A percentile compares a stretch with the other conserved stretches of the same genome.
phyloP scores from a whole-genome alignment of 1,140 invertebrate genomes.

The Caenorhabditis inopinata region DNA sequence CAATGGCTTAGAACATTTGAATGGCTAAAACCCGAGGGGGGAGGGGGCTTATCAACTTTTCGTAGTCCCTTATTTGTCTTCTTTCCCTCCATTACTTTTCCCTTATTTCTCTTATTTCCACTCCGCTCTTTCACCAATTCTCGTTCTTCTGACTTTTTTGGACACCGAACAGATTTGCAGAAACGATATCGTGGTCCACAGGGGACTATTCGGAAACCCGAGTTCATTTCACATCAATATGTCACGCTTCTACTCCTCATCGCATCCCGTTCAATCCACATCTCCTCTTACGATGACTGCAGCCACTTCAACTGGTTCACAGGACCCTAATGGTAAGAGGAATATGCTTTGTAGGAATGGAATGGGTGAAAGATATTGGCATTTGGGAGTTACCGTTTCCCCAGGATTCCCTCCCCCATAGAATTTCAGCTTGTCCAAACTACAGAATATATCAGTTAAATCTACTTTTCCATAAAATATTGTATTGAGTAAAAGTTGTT shows the following conservation, averaged over 20 bases:
- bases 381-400: too few species aligned
- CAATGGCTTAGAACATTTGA: slow-evolving; percentile 7
- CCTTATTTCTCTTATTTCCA: not conserved
- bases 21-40: not conserved
- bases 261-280: slow-evolving; percentile 4
- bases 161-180: slow-evolving; percentile 19
- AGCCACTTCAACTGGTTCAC: not conserved
- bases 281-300: not conserved
- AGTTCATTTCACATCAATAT: slow-evolving; percentile 22
- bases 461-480: too few species aligned
- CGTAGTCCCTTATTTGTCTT: slow-evolving; percentile 8
- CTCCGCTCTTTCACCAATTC: not conserved
- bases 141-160: slow-evolving; percentile 7
- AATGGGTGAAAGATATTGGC: too few species aligned
- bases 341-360: too few species aligned
- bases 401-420: too few species aligned
- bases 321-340: not conserved
- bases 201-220: not conserved
- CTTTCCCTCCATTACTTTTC: not conserved
- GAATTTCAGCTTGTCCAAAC: too few species aligned
- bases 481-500: too few species aligned
- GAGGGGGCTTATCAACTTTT: slow-evolving; percentile 32
- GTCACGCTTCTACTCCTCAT: not conserved
- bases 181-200: not conserved
- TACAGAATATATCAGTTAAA: too few species aligned